These are phyloP conservation scores for Rhagium mordax DNA, from an alignment of 2,888 invertebrate species.

Conservation along the genomic window DNA sequence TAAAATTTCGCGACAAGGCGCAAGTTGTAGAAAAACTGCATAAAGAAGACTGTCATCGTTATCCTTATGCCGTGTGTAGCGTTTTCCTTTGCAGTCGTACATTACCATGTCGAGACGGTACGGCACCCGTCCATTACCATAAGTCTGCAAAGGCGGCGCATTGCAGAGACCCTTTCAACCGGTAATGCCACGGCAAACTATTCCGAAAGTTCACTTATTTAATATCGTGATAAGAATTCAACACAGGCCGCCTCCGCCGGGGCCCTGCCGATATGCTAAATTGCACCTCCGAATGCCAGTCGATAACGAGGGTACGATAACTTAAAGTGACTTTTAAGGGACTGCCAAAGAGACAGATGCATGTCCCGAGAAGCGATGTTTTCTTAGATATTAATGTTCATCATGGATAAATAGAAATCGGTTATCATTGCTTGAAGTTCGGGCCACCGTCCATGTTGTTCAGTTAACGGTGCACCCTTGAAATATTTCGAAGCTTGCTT, in stretches of 20 bases:
- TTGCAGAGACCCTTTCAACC: conserved; percentile 54
- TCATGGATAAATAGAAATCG: too few relatives aligned
- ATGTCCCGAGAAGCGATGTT: not conserved
- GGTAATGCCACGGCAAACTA: conserved; percentile 56
- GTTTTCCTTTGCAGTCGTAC: conserved; percentile 38
- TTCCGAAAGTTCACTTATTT: conserved; percentile 58
- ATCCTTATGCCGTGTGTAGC: conserved; percentile 38
- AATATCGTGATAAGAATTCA: conserved; percentile 59
- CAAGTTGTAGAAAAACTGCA: conserved; percentile 28
- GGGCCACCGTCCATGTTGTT: too few relatives aligned
- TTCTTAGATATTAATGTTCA: too few relatives aligned
- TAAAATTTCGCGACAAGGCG: conserved; percentile 7
- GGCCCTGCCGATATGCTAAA: conserved; percentile 32
- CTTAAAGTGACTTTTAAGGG: conserved; percentile 25
- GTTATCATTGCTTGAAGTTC: too few relatives aligned
- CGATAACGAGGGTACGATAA: conserved; percentile 46
- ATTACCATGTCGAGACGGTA: conserved; percentile 45
- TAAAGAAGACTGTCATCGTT: conserved; percentile 40
- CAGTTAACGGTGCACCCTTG: too few relatives aligned
- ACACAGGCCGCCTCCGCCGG: conserved; percentile 40
- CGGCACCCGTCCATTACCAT: conserved; percentile 58
- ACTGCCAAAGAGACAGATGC: conserved; percentile 17
- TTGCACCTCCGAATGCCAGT: conserved; percentile 41
- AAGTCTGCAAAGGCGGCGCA: conserved; percentile 59
- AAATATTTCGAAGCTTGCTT: too few relatives aligned